Evolutionary conservation across 2,888 invertebrate species (phyloP).

Genomic region (Orthosia gothica): DNA sequence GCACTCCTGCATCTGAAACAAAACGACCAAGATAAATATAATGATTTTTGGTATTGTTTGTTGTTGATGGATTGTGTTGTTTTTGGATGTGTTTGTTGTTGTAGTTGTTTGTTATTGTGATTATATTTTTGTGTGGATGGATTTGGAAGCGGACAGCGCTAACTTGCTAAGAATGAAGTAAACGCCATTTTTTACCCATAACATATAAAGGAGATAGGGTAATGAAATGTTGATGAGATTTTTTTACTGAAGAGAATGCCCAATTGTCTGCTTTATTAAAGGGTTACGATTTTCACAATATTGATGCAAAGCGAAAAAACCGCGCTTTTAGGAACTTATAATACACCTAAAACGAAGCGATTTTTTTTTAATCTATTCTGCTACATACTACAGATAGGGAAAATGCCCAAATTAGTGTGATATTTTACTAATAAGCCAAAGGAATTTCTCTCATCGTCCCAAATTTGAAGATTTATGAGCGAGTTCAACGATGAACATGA

Average conservation of each 20-base stretch:
- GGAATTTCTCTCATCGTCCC: not conserved
- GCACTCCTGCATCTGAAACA: conserved; percentile 96
- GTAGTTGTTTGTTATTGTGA: not conserved
- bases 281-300: too few relatives aligned
- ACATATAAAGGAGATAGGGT: too few relatives aligned
- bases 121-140: not conserved
- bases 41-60: not conserved
- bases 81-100: not conserved
- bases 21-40: not conserved
- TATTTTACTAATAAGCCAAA: not conserved
- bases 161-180: not conserved
- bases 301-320: too few relatives aligned
- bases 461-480: conserved; percentile 20
- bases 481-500: conserved; percentile 16
- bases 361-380: not conserved
- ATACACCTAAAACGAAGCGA: not conserved
- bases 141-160: not conserved
- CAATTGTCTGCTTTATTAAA: not conserved
- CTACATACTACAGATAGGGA: not conserved
- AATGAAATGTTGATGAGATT: too few relatives aligned
- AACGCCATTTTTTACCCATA: too few relatives aligned
- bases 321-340: not conserved
- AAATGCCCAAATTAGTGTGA: not conserved
- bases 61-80: not conserved
- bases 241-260: too few relatives aligned